Conservation (phyloP, 2,888 invertebrate genomes). For the Caradrina clavipalpis region DNA sequence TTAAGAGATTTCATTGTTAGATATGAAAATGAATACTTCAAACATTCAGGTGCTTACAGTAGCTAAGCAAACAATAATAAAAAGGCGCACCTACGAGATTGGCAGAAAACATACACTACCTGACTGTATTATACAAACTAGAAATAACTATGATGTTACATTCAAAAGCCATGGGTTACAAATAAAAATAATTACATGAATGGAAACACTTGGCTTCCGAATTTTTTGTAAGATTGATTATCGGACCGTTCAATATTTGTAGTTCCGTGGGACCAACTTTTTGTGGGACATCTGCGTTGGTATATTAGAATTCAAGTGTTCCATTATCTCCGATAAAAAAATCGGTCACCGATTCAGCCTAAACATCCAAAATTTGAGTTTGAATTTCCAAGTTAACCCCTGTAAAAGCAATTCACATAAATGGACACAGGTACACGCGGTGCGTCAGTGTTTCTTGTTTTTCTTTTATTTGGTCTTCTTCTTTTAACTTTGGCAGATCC, state of each 20-base stretch:
- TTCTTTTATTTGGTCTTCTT: not conserved
- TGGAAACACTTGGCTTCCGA: too few species aligned
- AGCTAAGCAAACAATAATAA: slow-evolving; percentile 36
- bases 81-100: slow-evolving; percentile 34
- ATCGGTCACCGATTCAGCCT: too few species aligned
- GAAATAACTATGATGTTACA: slow-evolving; percentile 13
- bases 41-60: slow-evolving; percentile 24
- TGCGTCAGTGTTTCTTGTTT: not conserved
- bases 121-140: not conserved
- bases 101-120: slow-evolving; percentile 1
- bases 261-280: too few species aligned
- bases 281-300: too few species aligned
- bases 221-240: too few species aligned
- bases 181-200: slow-evolving; percentile 16
- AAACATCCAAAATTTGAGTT: too few species aligned
- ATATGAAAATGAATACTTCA: slow-evolving; percentile 17
- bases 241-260: too few species aligned
- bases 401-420: not conserved
- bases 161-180: slow-evolving; percentile 7
- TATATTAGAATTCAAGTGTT: too few species aligned
- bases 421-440: too few species aligned
- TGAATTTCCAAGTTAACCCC: slow-evolving; percentile 1
- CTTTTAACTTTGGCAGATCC: not conserved
- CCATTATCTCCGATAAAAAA: too few species aligned
- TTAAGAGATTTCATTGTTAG: slow-evolving; percentile 31